Evolutionary conservation across 1,140 invertebrate genomes (phyloP).

Genomic region (Papilio dardanus): DNA sequence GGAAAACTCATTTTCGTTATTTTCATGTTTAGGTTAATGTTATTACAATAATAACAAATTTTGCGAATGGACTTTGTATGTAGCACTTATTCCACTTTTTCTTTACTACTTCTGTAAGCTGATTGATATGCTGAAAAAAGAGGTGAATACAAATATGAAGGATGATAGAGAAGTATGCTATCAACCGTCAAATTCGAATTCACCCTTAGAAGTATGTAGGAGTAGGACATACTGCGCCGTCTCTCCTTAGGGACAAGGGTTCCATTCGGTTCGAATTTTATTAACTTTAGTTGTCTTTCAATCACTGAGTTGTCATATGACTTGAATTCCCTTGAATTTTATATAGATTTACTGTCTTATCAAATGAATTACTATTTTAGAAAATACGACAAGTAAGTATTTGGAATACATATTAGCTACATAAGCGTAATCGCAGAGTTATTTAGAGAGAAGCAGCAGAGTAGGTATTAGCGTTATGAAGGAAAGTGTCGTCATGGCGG

Average conservation of each 20-base stretch:
- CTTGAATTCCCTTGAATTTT: no score
- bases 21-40: neutral
- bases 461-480: slow-evolving; percentile 57
- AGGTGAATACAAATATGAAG: no score
- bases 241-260: neutral
- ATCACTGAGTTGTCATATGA: no score
- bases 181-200: no score
- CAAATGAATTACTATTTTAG: neutral
- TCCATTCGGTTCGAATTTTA: neutral
- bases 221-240: no score
- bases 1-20: slow-evolving; percentile 15
- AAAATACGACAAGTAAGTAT: neutral
- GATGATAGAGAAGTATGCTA: no score
- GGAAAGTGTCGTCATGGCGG: slow-evolving; percentile 62
- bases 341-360: no score
- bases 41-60: neutral
- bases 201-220: no score
- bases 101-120: neutral
- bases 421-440: neutral
- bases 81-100: neutral
- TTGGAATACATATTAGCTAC: neutral
- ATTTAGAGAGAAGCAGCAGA: slow-evolving; percentile 11
- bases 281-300: no score
- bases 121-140: neutral
- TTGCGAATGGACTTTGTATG: neutral